phyloP scores from a whole-genome alignment of 92 coral and sea anemone genomes.

The Porites divaricata region DNA sequence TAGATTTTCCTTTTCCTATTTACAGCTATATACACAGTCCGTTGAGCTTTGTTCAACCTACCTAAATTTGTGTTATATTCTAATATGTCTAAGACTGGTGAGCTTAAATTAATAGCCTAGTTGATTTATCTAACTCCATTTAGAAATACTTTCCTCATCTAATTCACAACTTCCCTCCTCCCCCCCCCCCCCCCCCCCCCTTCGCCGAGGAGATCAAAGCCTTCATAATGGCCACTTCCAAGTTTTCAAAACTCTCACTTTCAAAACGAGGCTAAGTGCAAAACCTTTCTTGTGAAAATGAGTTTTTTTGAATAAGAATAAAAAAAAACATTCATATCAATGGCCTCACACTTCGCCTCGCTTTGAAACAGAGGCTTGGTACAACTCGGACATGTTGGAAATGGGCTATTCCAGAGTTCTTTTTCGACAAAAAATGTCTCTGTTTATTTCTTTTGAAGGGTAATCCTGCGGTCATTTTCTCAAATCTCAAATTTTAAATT shows the following conservation, averaged over 20 bases:
- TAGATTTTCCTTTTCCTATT: constrained; percentile 6
- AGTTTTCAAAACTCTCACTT: no score
- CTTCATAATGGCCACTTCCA: no score
- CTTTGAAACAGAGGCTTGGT: no score
- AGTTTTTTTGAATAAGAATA: no score
- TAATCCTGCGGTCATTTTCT: not conserved
- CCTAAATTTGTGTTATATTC: constrained; percentile 6
- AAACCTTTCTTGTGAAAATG: no score
- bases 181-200: not conserved
- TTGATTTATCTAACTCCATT: not conserved
- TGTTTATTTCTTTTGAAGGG: not conserved
- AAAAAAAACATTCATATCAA: no score
- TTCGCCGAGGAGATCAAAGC: no score
- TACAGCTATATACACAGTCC: not conserved
- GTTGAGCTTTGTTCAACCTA: not conserved
- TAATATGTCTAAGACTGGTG: constrained; percentile 2
- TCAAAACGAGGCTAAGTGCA: no score
- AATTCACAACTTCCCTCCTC: not conserved
- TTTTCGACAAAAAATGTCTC: not conserved
- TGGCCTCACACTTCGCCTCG: no score
- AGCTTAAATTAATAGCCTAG: constrained; percentile 13
- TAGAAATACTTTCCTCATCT: not conserved
- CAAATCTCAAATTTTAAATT: no score
- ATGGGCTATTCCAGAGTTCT: no score
- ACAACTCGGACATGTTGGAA: no score